Percentiles rank a stretch among this genome's conserved stretches.
phyloP scores from a whole-genome alignment of 35 echinoderm and acorn worm species.

The Acanthaster planci region DNA sequence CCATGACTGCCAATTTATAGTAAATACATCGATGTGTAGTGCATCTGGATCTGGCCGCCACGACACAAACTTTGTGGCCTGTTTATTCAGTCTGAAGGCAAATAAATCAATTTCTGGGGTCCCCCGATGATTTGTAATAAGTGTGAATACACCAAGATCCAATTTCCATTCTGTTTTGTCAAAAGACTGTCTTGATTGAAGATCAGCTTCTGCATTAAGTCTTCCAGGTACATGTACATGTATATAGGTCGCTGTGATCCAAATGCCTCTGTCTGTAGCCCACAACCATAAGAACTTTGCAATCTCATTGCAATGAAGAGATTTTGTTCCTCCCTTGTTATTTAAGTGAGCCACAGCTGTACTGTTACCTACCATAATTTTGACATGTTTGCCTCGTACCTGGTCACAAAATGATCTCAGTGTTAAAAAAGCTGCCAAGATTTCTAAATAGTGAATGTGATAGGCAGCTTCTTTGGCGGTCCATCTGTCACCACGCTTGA shows the following conservation, averaged over 20 bases:
- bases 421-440: background rate
- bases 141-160: background rate
- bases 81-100: background rate
- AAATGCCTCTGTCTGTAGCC: constrained; percentile 46
- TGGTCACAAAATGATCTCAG: background rate
- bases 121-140: background rate
- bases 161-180: constrained; percentile 26
- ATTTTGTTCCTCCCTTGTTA: constrained; percentile 31
- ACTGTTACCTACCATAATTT: background rate
- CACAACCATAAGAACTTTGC: constrained; percentile 56
- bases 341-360: constrained; percentile 4
- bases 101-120: background rate
- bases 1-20: background rate
- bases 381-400: background rate
- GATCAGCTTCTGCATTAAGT: constrained; percentile 49
- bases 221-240: constrained; percentile 58
- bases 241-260: constrained; percentile 53
- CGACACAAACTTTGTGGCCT: background rate
- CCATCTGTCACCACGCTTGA: background rate
- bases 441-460: background rate
- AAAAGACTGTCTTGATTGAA: constrained; percentile 41
- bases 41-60: background rate
- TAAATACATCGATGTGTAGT: background rate
- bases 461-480: background rate
- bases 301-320: constrained; percentile 51